Conservation (phyloP, 1,140 invertebrate species). For the Drosophila melanogaster region DNA sequence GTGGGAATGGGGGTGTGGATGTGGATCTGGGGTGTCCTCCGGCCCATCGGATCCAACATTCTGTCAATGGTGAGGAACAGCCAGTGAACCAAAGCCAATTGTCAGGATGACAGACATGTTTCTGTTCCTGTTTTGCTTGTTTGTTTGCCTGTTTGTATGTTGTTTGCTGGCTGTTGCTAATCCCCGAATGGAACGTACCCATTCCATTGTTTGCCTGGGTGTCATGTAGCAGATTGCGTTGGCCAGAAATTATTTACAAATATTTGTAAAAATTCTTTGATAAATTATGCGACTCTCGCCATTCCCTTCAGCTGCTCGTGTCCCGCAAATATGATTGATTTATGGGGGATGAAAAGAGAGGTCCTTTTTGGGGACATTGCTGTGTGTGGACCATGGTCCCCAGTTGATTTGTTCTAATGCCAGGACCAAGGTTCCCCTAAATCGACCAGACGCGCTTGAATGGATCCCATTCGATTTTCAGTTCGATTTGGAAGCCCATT, state of each 20-base stretch:
- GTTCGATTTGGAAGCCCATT: slow-evolving; percentile 34
- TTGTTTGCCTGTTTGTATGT: slow-evolving; percentile 47
- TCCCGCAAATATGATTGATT: slow-evolving; percentile 74
- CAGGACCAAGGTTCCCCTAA: slow-evolving; percentile 31
- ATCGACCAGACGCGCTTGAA: slow-evolving; percentile 22
- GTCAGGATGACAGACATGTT: slow-evolving; percentile 75
- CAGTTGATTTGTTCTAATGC: slow-evolving; percentile 47
- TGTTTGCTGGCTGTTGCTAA: slow-evolving; percentile 60
- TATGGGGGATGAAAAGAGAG: slow-evolving; percentile 33
- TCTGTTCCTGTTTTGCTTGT: slow-evolving; percentile 46
- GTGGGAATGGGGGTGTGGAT: background rate
- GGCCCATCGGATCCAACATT: slow-evolving; percentile 1
- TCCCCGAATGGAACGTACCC: slow-evolving; percentile 52
- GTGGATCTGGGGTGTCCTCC: background rate
- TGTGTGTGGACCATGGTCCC: slow-evolving; percentile 2
- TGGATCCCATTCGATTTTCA: slow-evolving; percentile 43
- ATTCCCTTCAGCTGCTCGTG: background rate
- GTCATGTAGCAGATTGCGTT: slow-evolving; percentile 71
- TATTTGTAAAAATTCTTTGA: slow-evolving; percentile 73
- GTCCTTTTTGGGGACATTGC: slow-evolving; percentile 20
- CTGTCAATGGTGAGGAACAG: slow-evolving; percentile 39
- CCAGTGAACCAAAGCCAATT: slow-evolving; percentile 66
- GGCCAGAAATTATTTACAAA: slow-evolving; percentile 76
- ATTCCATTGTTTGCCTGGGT: slow-evolving; percentile 19
- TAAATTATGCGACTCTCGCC: slow-evolving; percentile 62